Percentiles rank a stretch among this genome's conserved stretches.
Conservation (phyloP, 1,140 invertebrate species). For the Leptinotarsa lineolata region DNA sequence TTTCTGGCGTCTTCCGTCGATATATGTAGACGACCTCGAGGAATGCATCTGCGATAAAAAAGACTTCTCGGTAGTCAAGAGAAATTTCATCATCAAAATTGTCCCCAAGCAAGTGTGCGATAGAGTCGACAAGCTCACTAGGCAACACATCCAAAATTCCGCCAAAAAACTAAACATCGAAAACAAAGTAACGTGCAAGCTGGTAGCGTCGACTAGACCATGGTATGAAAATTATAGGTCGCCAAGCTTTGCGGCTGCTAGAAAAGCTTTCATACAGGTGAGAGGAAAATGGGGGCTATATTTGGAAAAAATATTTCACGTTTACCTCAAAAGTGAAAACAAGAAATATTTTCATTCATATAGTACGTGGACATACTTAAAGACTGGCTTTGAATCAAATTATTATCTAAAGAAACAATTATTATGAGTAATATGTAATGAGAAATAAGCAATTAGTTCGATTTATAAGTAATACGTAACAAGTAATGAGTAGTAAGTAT, state of each 20-base stretch:
- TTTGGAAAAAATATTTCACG: too few species aligned
- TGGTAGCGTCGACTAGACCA: conserved; percentile 42
- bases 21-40: conserved; percentile 46
- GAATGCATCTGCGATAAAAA: conserved; percentile 51
- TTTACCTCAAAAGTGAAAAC: too few species aligned
- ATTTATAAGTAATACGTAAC: too few species aligned
- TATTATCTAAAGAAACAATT: too few species aligned
- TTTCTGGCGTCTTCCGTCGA: conserved; percentile 52
- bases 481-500: too few species aligned
- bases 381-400: too few species aligned
- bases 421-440: too few species aligned
- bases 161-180: conserved; percentile 46
- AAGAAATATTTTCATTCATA: too few species aligned
- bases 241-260: conserved; percentile 49
- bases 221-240: conserved; percentile 50
- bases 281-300: not conserved
- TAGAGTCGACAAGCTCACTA: conserved; percentile 34
- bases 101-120: conserved; percentile 51
- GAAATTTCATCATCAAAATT: conserved; percentile 51
- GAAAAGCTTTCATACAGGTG: conserved; percentile 51
- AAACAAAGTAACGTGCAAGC: conserved; percentile 46
- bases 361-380: too few species aligned
- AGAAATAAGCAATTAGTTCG: too few species aligned
- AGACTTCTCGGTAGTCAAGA: conserved; percentile 46
- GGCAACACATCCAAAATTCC: conserved; percentile 43